A percentile compares a stretch with the other conserved stretches of the same genome.
Evolutionary conservation across 2,888 invertebrate genomes (phyloP).

Genomic region (Caenorhabditis sp.): DNA sequence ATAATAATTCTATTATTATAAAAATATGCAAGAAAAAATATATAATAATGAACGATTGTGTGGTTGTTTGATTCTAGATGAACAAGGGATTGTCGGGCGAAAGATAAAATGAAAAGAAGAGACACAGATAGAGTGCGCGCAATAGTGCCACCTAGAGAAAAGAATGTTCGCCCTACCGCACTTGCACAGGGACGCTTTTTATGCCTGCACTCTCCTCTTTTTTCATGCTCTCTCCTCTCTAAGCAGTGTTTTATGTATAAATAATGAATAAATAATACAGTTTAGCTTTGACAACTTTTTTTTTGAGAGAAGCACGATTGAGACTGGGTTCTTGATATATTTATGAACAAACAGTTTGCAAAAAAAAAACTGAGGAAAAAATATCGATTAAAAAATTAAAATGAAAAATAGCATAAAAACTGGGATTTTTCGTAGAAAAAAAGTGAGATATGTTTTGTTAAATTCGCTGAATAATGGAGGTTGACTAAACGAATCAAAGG

Average conservation of each 20-base stretch:
- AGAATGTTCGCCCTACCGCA: not conserved
- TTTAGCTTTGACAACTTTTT: no score
- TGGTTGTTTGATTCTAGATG: not conserved
- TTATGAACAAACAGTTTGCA: no score
- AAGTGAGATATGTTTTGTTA: no score
- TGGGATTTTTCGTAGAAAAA: no score
- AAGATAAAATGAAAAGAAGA: not conserved
- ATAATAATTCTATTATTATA: not conserved
- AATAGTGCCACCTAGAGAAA: conserved; percentile 2
- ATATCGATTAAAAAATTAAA: no score
- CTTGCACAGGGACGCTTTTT: not conserved
- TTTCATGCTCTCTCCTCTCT: not conserved
- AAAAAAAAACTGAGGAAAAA: no score
- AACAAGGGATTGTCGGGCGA: not conserved
- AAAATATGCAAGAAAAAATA: not conserved
- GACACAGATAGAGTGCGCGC: not conserved
- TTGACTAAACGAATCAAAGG: no score
- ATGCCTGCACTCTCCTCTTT: not conserved
- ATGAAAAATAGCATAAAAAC: no score
- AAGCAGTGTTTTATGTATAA: not conserved
- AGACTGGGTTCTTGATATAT: no score
- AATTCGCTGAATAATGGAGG: no score
- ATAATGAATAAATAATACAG: not conserved
- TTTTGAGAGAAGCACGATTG: no score
- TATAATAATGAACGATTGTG: not conserved